A percentile compares a stretch with the other conserved stretches of the same genome.
Evolutionary conservation across 1,140 invertebrate species (phyloP).

Genomic region (Zaprionus taronus): DNA sequence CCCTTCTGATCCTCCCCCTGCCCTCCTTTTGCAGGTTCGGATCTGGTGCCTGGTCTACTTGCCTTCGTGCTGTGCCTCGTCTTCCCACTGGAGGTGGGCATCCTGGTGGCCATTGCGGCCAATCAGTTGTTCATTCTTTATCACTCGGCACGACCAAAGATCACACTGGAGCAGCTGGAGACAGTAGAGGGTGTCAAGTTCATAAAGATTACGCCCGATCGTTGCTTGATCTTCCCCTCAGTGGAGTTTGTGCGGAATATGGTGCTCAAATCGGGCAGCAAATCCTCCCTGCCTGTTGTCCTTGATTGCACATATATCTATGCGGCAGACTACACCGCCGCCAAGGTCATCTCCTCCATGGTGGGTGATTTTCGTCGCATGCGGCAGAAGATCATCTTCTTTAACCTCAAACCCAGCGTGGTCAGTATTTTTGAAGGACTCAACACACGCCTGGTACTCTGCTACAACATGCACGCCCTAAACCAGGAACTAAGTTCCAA

Average conservation of each 20-base stretch:
- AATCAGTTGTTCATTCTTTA: constrained; percentile 95
- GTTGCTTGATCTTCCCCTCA: constrained; percentile 94
- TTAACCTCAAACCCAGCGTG: constrained; percentile 92
- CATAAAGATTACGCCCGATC: constrained; percentile 92
- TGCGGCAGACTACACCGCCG: constrained; percentile 92
- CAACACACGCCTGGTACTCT: constrained; percentile 89
- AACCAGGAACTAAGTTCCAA: constrained; percentile 87
- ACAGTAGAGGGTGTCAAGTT: constrained; percentile 89
- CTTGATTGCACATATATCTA: constrained; percentile 94
- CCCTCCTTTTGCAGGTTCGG: constrained; percentile 88
- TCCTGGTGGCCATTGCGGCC: constrained; percentile 93
- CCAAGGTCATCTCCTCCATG: constrained; percentile 89
- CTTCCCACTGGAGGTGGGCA: constrained; percentile 94
- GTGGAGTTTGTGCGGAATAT: constrained; percentile 93
- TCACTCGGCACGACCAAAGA: constrained; percentile 94
- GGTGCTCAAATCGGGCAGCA: constrained; percentile 90
- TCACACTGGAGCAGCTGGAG: constrained; percentile 90
- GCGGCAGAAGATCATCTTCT: constrained; percentile 91
- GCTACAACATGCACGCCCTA: constrained; percentile 89
- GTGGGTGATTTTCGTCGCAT: constrained; percentile 89
- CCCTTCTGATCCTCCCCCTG: too few relatives aligned
- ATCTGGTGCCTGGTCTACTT: constrained; percentile 92
- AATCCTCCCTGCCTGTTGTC: constrained; percentile 89
- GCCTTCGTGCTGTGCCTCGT: constrained; percentile 94
- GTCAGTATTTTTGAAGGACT: constrained; percentile 91